phyloP scores from a whole-genome alignment of 2,797 vertebrate species.

The Rhinophrynus dorsalis region DNA sequence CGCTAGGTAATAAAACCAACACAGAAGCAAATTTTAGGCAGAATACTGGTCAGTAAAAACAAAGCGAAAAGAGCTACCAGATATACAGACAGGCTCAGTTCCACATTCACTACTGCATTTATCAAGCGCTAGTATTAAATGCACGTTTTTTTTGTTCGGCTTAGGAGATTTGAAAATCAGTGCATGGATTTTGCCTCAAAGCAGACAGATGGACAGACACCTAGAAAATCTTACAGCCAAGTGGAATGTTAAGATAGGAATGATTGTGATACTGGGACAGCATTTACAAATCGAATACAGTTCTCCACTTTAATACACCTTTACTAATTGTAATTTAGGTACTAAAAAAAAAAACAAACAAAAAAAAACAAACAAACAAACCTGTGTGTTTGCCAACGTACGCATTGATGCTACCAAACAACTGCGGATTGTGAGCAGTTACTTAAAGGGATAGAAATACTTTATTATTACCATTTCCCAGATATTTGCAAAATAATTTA shows the following conservation, averaged over 20 bases:
- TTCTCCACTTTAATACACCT: constrained; percentile 37
- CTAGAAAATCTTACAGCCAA: constrained; percentile 81
- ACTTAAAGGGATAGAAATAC: no score
- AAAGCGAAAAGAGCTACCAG: constrained; percentile 94
- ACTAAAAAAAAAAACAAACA: constrained; percentile 21
- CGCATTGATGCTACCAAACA: no score
- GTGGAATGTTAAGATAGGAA: constrained; percentile 84
- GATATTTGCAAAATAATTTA: no score
- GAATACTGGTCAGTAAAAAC: constrained; percentile 99
- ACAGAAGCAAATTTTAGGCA: constrained; percentile 97
- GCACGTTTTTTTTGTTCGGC: constrained; percentile 91
- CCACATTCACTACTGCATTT: constrained; percentile 97
- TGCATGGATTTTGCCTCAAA: constrained; percentile 44
- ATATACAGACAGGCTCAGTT: constrained; percentile 98
- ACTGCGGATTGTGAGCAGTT: no score
- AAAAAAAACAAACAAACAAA: no score
- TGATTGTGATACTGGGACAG: constrained; percentile 74
- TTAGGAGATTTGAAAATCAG: constrained; percentile 75
- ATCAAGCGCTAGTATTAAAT: constrained; percentile 90
- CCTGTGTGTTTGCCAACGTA: no score
- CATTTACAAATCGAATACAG: constrained; percentile 53
- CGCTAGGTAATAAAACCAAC: constrained; percentile 95
- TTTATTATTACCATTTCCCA: no score
- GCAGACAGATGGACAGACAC: constrained; percentile 65
- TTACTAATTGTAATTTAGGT: constrained; percentile 20